Conservation (phyloP, 1,140 invertebrate genomes). For the Asobara japonica region DNA sequence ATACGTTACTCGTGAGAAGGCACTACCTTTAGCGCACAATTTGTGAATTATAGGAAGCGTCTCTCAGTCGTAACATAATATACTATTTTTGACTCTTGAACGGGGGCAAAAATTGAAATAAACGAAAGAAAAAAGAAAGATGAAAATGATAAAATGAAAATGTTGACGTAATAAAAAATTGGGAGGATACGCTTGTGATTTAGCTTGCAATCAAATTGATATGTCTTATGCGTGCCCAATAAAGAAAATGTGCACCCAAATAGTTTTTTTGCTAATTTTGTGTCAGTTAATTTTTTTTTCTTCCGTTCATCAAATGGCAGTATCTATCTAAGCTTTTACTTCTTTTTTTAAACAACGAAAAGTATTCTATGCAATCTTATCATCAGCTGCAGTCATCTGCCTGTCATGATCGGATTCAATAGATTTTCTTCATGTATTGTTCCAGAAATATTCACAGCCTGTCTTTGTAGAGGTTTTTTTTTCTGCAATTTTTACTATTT, state of each 20-base stretch:
- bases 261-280: not conserved
- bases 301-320: constrained; percentile 5
- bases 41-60: too few relatives aligned
- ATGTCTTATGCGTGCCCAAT: not conserved
- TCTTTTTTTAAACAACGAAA: not conserved
- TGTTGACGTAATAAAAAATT: not conserved
- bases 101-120: not conserved
- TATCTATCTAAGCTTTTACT: constrained; percentile 1
- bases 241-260: not conserved
- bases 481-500: constrained; percentile 21
- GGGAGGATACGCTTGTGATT: constrained; percentile 5
- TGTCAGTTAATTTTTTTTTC: not conserved
- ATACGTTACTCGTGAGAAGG: too few relatives aligned
- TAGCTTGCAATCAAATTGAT: not conserved
- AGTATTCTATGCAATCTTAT: not conserved
- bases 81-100: not conserved
- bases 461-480: constrained; percentile 33
- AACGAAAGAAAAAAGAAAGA: not conserved
- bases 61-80: too few relatives aligned
- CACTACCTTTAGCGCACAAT: too few relatives aligned
- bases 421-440: constrained; percentile 17
- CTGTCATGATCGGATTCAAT: not conserved
- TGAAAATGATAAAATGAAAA: not conserved
- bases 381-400: not conserved
- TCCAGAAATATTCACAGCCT: constrained; percentile 45